Evolutionary conservation across 2,888 invertebrate genomes (phyloP).

Genomic region (Drosophila prolongata): DNA sequence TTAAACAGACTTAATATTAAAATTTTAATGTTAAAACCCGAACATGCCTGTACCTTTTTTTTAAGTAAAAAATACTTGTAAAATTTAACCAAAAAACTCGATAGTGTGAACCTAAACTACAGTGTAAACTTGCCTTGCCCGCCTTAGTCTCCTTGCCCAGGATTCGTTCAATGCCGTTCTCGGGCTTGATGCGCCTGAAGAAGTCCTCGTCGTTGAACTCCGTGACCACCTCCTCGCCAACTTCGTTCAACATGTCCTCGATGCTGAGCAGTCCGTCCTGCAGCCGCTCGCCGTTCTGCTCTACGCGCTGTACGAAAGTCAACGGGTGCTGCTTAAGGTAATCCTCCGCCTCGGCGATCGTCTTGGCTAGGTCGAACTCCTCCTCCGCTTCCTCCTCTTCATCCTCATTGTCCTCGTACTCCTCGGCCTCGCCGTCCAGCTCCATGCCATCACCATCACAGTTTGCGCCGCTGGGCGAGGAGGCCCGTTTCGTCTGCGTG

Average conservation of each 20-base stretch:
- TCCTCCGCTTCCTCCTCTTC: conserved; percentile 67
- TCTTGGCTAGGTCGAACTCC: conserved; percentile 73
- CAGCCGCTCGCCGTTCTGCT: conserved; percentile 58
- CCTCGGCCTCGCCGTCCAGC: conserved; percentile 51
- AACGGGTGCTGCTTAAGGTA: conserved; percentile 76
- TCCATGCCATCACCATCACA: conserved; percentile 70
- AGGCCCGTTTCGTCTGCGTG: conserved; percentile 11
- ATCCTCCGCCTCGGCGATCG: conserved; percentile 73
- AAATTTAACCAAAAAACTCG: too few relatives aligned
- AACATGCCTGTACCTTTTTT: too few relatives aligned
- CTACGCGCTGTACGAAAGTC: conserved; percentile 72
- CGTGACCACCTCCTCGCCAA: conserved; percentile 26
- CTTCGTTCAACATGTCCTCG: conserved; percentile 57
- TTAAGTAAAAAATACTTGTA: too few relatives aligned
- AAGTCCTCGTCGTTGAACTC: conserved; percentile 62
- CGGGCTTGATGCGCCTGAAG: conserved; percentile 69
- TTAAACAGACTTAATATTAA: too few relatives aligned
- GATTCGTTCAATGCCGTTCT: conserved; percentile 78
- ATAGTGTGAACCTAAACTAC: too few relatives aligned
- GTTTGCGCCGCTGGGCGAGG: conserved; percentile 22
- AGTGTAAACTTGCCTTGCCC: conserved; percentile 65
- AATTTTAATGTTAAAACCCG: too few relatives aligned
- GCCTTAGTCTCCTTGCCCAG: conserved; percentile 78
- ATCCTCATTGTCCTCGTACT: conserved; percentile 24
- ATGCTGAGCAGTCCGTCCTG: conserved; percentile 61